These are phyloP conservation scores for Sarcophaga variegata DNA, from an alignment of 2,888 invertebrate genomes.

Conservation along the genomic window DNA sequence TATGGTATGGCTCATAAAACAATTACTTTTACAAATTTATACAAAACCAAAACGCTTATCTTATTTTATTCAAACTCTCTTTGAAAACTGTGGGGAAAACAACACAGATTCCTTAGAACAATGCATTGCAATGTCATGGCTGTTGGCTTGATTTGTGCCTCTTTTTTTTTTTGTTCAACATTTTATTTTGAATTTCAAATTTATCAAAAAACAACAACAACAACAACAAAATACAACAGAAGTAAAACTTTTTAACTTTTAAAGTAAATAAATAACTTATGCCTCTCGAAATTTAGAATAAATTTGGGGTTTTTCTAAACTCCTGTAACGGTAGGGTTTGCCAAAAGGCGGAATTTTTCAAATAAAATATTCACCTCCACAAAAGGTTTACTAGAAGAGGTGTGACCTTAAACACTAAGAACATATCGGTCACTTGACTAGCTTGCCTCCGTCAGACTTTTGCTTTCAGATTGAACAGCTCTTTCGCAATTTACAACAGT, in stretches of 20 bases:
- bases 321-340: slow-evolving; percentile 47
- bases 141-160: slow-evolving; percentile 35
- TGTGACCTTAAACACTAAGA: too few relatives aligned
- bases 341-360: background rate
- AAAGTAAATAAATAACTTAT: slow-evolving; percentile 70
- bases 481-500: too few relatives aligned
- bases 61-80: slow-evolving; percentile 35
- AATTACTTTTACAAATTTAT: slow-evolving; percentile 81
- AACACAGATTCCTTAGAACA: slow-evolving; percentile 48
- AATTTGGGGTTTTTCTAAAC: background rate
- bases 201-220: slow-evolving; percentile 37
- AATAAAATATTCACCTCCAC: too few relatives aligned
- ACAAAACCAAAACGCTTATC: slow-evolving; percentile 65
- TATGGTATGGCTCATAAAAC: slow-evolving; percentile 69
- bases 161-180: slow-evolving; percentile 22
- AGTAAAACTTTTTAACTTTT: slow-evolving; percentile 56
- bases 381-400: too few relatives aligned
- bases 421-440: too few relatives aligned
- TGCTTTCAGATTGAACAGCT: too few relatives aligned
- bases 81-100: slow-evolving; percentile 9
- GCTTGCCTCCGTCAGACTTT: too few relatives aligned
- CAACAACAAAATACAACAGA: slow-evolving; percentile 5
- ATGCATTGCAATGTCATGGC: slow-evolving; percentile 58
- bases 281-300: slow-evolving; percentile 49
- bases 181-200: slow-evolving; percentile 68